Conservation (phyloP, 2,797 vertebrate species). For the Pterois miles region DNA sequence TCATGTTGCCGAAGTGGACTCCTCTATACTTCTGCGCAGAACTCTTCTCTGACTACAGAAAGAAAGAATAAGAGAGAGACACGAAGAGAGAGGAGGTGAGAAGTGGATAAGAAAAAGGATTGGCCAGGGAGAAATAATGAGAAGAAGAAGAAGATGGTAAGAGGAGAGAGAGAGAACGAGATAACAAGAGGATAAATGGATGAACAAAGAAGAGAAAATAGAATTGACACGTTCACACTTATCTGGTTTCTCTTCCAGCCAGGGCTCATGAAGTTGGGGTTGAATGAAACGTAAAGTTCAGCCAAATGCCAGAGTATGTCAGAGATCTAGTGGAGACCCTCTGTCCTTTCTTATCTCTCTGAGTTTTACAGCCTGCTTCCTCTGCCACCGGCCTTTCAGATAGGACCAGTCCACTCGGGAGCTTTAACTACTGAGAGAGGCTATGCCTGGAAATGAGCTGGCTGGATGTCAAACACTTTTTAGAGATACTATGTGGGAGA, state of each 20-base stretch:
- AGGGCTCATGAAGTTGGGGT: constrained; percentile 38
- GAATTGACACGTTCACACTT: constrained; percentile 40
- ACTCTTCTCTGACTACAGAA: constrained; percentile 56
- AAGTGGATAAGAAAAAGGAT: constrained; percentile 4
- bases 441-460: constrained; percentile 28
- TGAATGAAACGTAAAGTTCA: constrained; percentile 63
- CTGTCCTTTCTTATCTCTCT: constrained; percentile 47
- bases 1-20: constrained; percentile 79
- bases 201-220: constrained; percentile 34
- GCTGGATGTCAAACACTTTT: constrained; percentile 3
- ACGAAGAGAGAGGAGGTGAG: neutral
- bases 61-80: neutral
- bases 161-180: neutral
- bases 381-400: constrained; percentile 46
- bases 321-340: constrained; percentile 49
- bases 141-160: neutral
- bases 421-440: constrained; percentile 33
- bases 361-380: constrained; percentile 44
- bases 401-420: constrained; percentile 31
- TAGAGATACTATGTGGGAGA: neutral
- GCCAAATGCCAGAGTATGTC: constrained; percentile 61
- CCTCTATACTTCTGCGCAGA: constrained; percentile 78
- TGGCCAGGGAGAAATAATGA: neutral
- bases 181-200: constrained; percentile 21
- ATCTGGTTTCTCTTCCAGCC: constrained; percentile 39